Conservation (phyloP, 1,140 invertebrate genomes). For the Dendroctonus valens region DNA sequence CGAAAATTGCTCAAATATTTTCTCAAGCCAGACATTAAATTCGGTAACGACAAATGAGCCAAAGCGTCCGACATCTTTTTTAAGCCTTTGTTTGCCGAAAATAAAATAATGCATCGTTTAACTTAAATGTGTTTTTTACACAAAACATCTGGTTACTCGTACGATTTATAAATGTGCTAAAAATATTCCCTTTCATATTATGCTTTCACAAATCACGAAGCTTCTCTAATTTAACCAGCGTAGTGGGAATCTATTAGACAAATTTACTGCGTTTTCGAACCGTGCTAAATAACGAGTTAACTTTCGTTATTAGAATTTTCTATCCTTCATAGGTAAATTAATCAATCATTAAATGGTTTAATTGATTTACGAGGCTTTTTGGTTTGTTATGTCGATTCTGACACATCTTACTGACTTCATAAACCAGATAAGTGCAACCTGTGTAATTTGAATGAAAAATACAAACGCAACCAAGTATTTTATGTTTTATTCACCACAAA, state of each 20-base stretch:
- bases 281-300: too few species aligned
- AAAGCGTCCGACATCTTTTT: slow-evolving; percentile 23
- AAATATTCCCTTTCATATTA: slow-evolving; percentile 5
- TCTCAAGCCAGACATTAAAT: slow-evolving; percentile 27
- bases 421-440: too few species aligned
- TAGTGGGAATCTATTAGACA: background rate
- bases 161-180: slow-evolving; percentile 10
- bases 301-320: too few species aligned
- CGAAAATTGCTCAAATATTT: slow-evolving; percentile 32
- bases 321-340: too few species aligned
- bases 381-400: too few species aligned
- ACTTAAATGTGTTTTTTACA: slow-evolving; percentile 16
- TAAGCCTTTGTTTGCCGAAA: slow-evolving; percentile 22
- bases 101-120: slow-evolving; percentile 23
- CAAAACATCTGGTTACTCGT: slow-evolving; percentile 23
- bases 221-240: background rate
- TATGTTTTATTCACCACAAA: too few species aligned
- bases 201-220: slow-evolving; percentile 6
- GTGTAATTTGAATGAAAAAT: too few species aligned
- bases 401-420: too few species aligned
- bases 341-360: too few species aligned
- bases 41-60: slow-evolving; percentile 24
- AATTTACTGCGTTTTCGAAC: too few species aligned
- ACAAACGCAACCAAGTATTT: too few species aligned
- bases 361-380: too few species aligned